Percentiles rank a stretch among this genome's conserved stretches.
Conservation (phyloP, 1,140 invertebrate genomes). For the Aplysia californica region DNA sequence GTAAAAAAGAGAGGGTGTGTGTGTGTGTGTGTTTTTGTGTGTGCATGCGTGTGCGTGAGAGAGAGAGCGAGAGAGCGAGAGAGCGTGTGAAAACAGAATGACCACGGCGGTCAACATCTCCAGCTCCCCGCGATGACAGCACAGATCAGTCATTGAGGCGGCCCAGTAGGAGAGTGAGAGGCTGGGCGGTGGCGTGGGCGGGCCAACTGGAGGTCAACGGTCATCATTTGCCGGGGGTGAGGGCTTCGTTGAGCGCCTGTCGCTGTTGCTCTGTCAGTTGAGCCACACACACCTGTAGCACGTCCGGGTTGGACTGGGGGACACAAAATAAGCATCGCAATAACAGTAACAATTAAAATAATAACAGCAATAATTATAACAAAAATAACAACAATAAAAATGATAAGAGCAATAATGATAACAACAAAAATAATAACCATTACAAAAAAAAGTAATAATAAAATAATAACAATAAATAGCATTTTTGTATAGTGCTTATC, state of each 20-base stretch:
- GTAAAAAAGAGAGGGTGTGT: no score
- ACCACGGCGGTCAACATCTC: no score
- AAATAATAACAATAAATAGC: background rate
- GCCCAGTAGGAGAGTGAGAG: no score
- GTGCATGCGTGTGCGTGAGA: no score
- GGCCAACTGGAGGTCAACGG: no score
- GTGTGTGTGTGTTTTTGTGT: no score
- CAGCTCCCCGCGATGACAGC: no score
- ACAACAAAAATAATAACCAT: background rate
- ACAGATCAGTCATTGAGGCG: no score
- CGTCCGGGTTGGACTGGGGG: slow-evolving; percentile 78
- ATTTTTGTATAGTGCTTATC: no score
- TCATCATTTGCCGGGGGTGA: slow-evolving; percentile 15
- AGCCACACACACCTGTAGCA: slow-evolving; percentile 85
- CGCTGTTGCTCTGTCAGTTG: slow-evolving; percentile 83
- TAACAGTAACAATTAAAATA: background rate
- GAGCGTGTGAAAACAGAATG: no score
- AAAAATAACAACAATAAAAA: background rate
- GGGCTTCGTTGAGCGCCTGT: slow-evolving; percentile 74
- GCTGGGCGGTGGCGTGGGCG: no score
- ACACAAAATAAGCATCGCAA: slow-evolving; percentile 25
- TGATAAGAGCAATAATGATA: background rate
- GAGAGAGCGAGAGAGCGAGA: no score
- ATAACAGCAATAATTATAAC: background rate
- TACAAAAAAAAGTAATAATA: background rate